phyloP scores from a whole-genome alignment of 2,113 vertebrate species.

The Sylvilagus bachmani region DNA sequence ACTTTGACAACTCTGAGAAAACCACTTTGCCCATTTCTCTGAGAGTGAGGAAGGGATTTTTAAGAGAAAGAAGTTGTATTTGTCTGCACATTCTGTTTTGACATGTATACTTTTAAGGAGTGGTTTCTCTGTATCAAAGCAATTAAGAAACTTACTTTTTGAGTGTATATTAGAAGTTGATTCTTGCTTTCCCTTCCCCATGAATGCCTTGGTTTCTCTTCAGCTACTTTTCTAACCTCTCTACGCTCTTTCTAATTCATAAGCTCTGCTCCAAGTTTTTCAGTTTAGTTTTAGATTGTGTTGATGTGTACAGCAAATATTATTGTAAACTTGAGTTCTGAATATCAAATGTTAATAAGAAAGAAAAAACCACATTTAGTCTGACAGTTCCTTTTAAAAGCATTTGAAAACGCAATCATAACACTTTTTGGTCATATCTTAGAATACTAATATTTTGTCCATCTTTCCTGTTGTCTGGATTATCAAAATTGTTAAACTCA shows the following conservation, averaged over 20 bases:
- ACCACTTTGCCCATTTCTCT: background rate
- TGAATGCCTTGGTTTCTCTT: background rate
- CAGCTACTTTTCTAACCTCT: background rate
- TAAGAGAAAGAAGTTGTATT: background rate
- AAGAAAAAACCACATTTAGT: constrained; percentile 21
- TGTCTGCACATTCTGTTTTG: background rate
- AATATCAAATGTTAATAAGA: background rate
- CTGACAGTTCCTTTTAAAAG: constrained; percentile 43
- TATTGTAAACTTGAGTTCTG: background rate
- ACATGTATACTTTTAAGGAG: background rate
- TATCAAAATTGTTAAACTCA: constrained; percentile 68
- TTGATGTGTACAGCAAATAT: background rate
- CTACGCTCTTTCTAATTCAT: background rate
- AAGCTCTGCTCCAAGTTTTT: background rate
- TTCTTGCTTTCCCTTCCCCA: background rate
- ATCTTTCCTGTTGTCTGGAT: constrained; percentile 58
- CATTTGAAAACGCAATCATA: constrained; percentile 53
- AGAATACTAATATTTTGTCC: constrained; percentile 37
- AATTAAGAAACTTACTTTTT: constrained; percentile 11
- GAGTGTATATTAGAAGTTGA: background rate
- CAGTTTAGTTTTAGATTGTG: constrained; percentile 52
- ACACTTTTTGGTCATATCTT: constrained; percentile 28
- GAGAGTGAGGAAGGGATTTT: background rate
- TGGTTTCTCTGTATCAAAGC: background rate
- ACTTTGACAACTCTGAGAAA: background rate